Conservation (phyloP, 1,140 invertebrate species). For the Bilobella aurantiaca region DNA sequence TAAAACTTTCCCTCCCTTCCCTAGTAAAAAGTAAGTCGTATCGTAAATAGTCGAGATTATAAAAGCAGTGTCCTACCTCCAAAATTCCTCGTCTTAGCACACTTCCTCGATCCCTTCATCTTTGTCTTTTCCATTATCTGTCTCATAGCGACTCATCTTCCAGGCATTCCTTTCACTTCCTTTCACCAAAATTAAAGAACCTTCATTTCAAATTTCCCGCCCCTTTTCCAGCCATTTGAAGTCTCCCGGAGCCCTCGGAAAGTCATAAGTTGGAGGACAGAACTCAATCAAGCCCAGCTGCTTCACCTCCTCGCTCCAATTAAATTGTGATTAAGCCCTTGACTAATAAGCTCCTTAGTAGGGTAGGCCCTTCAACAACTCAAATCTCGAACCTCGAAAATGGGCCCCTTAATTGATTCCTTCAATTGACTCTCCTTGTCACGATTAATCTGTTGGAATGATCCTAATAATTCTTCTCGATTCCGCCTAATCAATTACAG, state of each 20-base stretch:
- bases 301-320: neutral
- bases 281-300: neutral
- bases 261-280: too few species aligned
- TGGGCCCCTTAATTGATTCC: neutral
- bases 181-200: slow-evolving; percentile 1
- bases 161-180: slow-evolving; percentile 1
- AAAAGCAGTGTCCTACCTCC: neutral
- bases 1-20: neutral
- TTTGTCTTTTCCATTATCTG: slow-evolving; percentile 1
- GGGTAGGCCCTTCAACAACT: neutral
- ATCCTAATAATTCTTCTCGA: neutral
- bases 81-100: neutral
- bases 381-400: too few species aligned
- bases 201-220: neutral
- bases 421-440: neutral
- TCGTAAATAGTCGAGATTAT: slow-evolving; percentile 7
- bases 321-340: neutral
- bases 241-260: neutral
- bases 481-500: too few species aligned
- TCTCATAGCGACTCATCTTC: neutral
- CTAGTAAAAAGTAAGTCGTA: neutral
- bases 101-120: neutral
- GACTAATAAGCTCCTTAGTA: neutral
- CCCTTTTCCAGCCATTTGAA: neutral
- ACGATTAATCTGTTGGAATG: neutral